phyloP scores from a whole-genome alignment of 2,113 vertebrate species.

The Vulpes lagopus region DNA sequence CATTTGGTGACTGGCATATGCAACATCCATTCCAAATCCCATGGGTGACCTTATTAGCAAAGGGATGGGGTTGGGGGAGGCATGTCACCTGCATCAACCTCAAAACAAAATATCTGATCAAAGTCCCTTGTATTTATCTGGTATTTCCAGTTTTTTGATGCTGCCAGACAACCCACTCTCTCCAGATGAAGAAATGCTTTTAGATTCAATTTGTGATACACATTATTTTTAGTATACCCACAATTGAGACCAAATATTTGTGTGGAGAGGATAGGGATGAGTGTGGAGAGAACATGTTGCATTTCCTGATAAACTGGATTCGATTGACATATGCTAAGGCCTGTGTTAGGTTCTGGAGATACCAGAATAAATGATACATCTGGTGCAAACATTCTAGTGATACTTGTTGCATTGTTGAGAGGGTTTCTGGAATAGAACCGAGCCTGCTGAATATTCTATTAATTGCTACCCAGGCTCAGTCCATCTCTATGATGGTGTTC shows the following conservation, averaged over 20 bases:
- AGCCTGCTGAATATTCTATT: neutral
- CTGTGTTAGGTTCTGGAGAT: neutral
- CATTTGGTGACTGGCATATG: conserved; percentile 81
- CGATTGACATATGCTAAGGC: neutral
- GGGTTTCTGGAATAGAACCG: no score
- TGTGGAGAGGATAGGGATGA: neutral
- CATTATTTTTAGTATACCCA: neutral
- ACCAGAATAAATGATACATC: neutral
- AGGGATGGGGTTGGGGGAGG: neutral
- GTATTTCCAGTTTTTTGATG: neutral
- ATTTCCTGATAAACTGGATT: neutral
- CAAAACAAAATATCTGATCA: conserved; percentile 52
- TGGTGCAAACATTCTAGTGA: neutral
- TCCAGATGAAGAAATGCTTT: conserved; percentile 22
- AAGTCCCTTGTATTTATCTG: neutral
- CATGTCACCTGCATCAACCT: neutral
- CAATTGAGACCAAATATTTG: neutral
- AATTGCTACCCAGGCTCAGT: neutral
- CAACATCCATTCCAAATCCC: conserved; percentile 66
- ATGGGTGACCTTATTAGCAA: neutral
- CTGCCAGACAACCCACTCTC: conserved; percentile 19
- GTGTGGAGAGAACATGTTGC: neutral
- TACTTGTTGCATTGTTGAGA: neutral
- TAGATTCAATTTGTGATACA: neutral
- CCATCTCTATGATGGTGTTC: neutral